These are phyloP conservation scores for Leptinotarsa tumamoca DNA, from an alignment of 2,888 invertebrate species.

Conservation along the genomic window DNA sequence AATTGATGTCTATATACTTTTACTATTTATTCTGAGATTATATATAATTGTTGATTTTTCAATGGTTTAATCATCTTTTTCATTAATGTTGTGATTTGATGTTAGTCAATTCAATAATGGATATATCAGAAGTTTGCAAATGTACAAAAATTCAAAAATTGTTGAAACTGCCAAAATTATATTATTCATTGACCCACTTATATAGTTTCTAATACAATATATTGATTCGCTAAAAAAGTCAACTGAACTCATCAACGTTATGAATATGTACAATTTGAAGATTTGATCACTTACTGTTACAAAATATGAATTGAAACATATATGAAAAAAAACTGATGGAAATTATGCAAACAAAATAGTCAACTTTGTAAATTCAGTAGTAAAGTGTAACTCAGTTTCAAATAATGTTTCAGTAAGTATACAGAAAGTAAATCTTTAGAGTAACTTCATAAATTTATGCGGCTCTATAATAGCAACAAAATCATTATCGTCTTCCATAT, in stretches of 20 bases:
- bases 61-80: not conserved
- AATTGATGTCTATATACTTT: not conserved
- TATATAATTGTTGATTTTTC: not conserved
- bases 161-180: constrained; percentile 31
- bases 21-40: not conserved
- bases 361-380: too few species aligned
- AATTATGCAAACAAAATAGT: too few species aligned
- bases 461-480: constrained; percentile 37
- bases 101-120: not conserved
- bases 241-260: too few species aligned
- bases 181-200: not conserved
- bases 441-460: too few species aligned
- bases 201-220: not conserved
- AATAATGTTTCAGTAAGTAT: too few species aligned
- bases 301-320: too few species aligned
- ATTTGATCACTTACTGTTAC: too few species aligned
- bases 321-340: too few species aligned
- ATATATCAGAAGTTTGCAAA: not conserved
- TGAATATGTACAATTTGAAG: too few species aligned
- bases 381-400: too few species aligned
- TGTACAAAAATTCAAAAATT: constrained; percentile 15
- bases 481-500: constrained; percentile 48
- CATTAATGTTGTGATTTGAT: not conserved
- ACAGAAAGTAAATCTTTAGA: too few species aligned
- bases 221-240: not conserved